Conservation (phyloP, 2,113 vertebrate genomes). For the Ranitomeya variabilis region DNA sequence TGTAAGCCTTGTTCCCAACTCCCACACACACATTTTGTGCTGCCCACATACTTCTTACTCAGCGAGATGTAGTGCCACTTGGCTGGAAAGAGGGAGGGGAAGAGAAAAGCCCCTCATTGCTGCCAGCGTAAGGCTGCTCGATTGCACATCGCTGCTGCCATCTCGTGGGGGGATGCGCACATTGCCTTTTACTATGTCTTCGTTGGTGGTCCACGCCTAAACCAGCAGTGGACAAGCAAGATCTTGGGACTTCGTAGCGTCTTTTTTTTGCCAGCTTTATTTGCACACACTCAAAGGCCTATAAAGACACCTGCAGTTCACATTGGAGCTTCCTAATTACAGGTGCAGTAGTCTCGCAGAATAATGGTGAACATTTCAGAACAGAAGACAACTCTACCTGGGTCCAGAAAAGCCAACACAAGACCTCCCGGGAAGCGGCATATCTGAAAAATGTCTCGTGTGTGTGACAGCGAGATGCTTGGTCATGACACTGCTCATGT, state of each 20-base stretch:
- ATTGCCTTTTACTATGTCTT: not conserved
- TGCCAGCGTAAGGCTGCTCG: not conserved
- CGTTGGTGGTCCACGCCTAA: not conserved
- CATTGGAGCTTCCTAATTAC: not conserved
- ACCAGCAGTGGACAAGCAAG: not conserved
- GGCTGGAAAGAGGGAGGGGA: slow-evolving; percentile 38
- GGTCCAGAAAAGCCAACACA: too few relatives aligned
- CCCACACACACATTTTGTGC: not conserved
- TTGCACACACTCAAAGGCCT: too few relatives aligned
- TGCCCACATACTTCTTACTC: slow-evolving; percentile 16
- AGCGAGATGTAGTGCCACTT: slow-evolving; percentile 55
- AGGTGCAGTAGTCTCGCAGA: too few relatives aligned
- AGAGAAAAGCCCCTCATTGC: slow-evolving; percentile 42
- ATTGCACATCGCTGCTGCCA: slow-evolving; percentile 13
- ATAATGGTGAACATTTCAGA: too few relatives aligned
- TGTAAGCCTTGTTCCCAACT: slow-evolving; percentile 49
- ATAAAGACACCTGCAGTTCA: not conserved
- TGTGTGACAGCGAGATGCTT: too few relatives aligned
- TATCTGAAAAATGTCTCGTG: too few relatives aligned
- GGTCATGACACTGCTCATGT: too few relatives aligned
- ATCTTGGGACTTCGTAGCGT: not conserved
- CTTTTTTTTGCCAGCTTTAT: not conserved
- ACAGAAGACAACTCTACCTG: too few relatives aligned
- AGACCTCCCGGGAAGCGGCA: too few relatives aligned
- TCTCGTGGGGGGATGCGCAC: not conserved